A percentile compares a stretch with the other conserved stretches of the same genome.
Conservation (phyloP, 2,113 vertebrate genomes). For the Ardeotis arabs region DNA sequence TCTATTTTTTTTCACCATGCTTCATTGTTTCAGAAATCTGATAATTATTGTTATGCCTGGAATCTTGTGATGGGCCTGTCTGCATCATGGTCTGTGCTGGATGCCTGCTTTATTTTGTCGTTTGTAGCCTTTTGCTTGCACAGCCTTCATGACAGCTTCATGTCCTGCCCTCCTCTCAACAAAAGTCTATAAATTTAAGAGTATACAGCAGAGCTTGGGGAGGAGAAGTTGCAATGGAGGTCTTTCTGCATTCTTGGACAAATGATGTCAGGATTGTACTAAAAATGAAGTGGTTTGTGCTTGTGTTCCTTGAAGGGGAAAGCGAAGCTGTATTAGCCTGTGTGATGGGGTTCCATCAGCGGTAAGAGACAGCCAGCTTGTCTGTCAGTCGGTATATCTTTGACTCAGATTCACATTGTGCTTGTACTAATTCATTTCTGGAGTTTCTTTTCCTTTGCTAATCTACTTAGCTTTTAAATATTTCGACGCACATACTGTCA, state of each 20-base stretch:
- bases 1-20: background rate
- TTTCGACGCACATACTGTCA: background rate
- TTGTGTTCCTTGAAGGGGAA: background rate
- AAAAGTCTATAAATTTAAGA: background rate
- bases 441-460: background rate
- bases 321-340: background rate
- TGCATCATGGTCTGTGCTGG: background rate
- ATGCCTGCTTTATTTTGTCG: background rate
- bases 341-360: background rate
- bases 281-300: background rate
- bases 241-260: background rate
- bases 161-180: background rate
- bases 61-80: background rate
- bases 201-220: background rate
- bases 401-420: background rate
- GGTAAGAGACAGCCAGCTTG: background rate
- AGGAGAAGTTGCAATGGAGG: background rate
- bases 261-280: background rate
- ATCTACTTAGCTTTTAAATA: constrained; percentile 15
- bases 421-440: background rate
- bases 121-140: background rate
- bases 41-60: background rate
- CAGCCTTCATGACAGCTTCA: background rate
- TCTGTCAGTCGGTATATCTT: background rate
- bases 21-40: constrained; percentile 21